Conservation (phyloP, 2,888 invertebrate species). For the Xanthia togata region DNA sequence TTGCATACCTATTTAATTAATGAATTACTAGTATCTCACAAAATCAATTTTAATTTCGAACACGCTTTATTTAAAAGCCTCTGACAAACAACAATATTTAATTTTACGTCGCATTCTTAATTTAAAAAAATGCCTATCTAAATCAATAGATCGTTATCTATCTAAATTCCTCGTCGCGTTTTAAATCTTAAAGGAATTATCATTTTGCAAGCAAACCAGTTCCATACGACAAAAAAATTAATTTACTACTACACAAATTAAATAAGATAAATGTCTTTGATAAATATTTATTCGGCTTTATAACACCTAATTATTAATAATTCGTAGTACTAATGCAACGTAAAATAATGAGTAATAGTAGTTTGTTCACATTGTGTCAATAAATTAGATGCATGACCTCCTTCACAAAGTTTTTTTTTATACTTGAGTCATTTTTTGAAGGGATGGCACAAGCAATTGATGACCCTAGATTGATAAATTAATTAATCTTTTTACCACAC, state of each 20-base stretch:
- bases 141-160: constrained; percentile 62
- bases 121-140: constrained; percentile 42
- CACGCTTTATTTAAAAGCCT: constrained; percentile 19
- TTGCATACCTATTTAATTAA: neutral
- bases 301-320: constrained; percentile 82
- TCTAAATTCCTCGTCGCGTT: constrained; percentile 56
- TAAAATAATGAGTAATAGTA: neutral
- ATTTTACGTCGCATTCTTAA: constrained; percentile 31
- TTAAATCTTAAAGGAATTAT: constrained; percentile 43
- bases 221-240: constrained; percentile 57
- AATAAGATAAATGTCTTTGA: constrained; percentile 79
- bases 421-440: too few relatives aligned
- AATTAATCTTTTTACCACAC: too few relatives aligned
- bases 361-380: neutral
- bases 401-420: too few relatives aligned
- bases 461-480: too few relatives aligned
- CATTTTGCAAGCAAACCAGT: constrained; percentile 66
- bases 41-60: constrained; percentile 27
- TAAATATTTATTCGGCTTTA: constrained; percentile 75
- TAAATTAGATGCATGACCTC: neutral
- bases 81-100: constrained; percentile 49
- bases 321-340: constrained; percentile 76
- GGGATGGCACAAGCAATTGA: too few relatives aligned
- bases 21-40: neutral
- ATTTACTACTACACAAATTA: constrained; percentile 67